A percentile compares a stretch with the other conserved stretches of the same genome.
phyloP scores from a whole-genome alignment of 2,797 vertebrate genomes.

The Trachurus trachurus region DNA sequence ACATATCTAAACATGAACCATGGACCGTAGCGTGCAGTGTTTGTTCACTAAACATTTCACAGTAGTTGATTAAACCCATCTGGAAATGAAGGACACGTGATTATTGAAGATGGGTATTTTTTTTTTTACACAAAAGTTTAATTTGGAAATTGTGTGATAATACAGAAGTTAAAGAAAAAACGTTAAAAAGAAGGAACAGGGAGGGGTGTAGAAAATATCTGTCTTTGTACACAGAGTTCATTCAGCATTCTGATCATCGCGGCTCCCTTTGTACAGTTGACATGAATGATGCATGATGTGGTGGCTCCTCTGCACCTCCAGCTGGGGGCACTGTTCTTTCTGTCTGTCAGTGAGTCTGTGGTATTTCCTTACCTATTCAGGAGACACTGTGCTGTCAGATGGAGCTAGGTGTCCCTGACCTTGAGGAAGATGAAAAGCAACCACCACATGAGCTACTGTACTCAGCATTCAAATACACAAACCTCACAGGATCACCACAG shows the following conservation, averaged over 20 bases:
- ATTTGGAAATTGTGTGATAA: constrained; percentile 1
- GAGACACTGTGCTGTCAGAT: constrained; percentile 52
- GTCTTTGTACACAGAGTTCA: background rate
- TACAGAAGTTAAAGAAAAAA: background rate
- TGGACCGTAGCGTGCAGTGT: constrained; percentile 69
- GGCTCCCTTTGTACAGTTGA: constrained; percentile 32
- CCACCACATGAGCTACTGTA: constrained; percentile 28
- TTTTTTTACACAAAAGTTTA: background rate
- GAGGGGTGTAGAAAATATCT: background rate
- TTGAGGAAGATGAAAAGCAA: constrained; percentile 61
- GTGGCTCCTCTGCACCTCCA: constrained; percentile 49
- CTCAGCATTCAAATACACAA: constrained; percentile 53
- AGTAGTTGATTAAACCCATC: constrained; percentile 52
- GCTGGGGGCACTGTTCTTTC: constrained; percentile 63
- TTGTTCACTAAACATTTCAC: constrained; percentile 75
- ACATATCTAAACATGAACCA: constrained; percentile 81
- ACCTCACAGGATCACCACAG: constrained; percentile 8
- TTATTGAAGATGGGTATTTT: background rate
- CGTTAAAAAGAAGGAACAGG: background rate
- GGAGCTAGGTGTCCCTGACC: constrained; percentile 55
- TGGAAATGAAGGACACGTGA: constrained; percentile 20
- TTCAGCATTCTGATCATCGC: constrained; percentile 37
- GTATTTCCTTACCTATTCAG: constrained; percentile 38
- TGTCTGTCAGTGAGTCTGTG: constrained; percentile 25
- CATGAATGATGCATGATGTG: constrained; percentile 37